phyloP scores from a whole-genome alignment of 1,140 invertebrate species.

The Heliconius hermathena region DNA sequence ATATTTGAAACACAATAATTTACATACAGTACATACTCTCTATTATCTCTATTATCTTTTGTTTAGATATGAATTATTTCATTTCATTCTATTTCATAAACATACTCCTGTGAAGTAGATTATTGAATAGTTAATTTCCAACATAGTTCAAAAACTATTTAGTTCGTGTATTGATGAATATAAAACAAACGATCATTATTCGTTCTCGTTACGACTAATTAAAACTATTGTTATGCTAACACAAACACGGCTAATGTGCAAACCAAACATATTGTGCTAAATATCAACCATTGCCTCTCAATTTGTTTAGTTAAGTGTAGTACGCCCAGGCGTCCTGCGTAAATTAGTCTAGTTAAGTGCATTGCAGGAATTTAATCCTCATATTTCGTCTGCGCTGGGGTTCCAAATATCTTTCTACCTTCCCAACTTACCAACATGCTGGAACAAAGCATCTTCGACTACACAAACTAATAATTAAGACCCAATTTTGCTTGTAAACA shows the following conservation, averaged over 20 bases:
- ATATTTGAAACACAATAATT: no score
- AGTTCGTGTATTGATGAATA: neutral
- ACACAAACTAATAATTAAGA: conserved; percentile 41
- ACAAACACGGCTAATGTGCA: conserved; percentile 31
- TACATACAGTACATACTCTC: neutral
- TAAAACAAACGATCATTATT: conserved; percentile 10
- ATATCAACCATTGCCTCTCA: conserved; percentile 73
- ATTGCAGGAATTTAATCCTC: conserved; percentile 80
- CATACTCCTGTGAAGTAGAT: neutral
- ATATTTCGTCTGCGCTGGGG: conserved; percentile 76
- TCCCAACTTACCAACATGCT: conserved; percentile 51
- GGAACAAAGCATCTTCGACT: conserved; percentile 51
- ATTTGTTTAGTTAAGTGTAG: conserved; percentile 76
- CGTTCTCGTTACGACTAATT: conserved; percentile 13
- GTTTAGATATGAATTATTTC: neutral
- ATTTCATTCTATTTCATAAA: neutral
- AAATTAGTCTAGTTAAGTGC: conserved; percentile 80
- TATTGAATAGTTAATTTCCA: neutral
- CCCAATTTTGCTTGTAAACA: conserved; percentile 41
- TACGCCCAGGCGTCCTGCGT: conserved; percentile 61
- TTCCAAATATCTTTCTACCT: conserved; percentile 75
- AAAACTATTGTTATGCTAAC: conserved; percentile 19
- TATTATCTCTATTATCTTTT: neutral
- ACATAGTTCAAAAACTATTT: conserved; percentile 8
- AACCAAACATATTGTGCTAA: conserved; percentile 56